These are phyloP conservation scores for Loris lydekkerianus DNA, from an alignment of 2,797 vertebrate species.

Conservation along the genomic window DNA sequence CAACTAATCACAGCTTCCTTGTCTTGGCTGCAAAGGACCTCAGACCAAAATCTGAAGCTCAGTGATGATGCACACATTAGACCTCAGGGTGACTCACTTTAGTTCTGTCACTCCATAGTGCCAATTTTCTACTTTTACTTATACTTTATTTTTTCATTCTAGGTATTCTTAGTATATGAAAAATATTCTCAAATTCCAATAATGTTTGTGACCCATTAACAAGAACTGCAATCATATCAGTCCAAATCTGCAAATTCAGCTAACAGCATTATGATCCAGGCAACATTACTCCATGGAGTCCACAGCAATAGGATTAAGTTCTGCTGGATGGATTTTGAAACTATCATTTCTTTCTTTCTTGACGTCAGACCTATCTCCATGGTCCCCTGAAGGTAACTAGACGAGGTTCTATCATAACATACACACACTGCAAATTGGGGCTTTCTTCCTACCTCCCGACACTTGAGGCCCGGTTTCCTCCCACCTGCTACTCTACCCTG, in stretches of 20 bases:
- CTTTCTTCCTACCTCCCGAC: neutral
- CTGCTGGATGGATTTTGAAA: conserved; percentile 39
- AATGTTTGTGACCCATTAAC: conserved; percentile 1
- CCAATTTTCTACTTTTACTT: conserved; percentile 6
- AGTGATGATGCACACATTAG: neutral
- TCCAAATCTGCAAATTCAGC: conserved; percentile 13
- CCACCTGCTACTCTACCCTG: neutral
- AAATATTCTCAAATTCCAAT: conserved; percentile 13
- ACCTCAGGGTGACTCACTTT: neutral
- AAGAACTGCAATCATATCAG: neutral
- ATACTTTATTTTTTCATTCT: neutral
- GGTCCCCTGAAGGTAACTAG: neutral
- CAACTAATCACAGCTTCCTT: neutral
- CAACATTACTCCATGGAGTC: neutral
- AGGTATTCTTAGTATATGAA: neutral
- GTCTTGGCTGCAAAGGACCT: neutral
- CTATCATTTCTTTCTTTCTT: conserved; percentile 26
- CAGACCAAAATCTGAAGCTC: conserved; percentile 1
- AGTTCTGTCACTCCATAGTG: neutral
- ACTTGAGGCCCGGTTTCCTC: neutral
- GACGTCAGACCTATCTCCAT: conserved; percentile 7
- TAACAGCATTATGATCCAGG: neutral
- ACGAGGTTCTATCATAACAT: conserved; percentile 24
- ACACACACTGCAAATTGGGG: neutral
- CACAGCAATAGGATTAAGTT: neutral